Percentiles rank a stretch among this genome's conserved stretches.
These are phyloP conservation scores for Nematolebias whitei DNA, from an alignment of 2,113 vertebrate genomes.

Conservation along the genomic window DNA sequence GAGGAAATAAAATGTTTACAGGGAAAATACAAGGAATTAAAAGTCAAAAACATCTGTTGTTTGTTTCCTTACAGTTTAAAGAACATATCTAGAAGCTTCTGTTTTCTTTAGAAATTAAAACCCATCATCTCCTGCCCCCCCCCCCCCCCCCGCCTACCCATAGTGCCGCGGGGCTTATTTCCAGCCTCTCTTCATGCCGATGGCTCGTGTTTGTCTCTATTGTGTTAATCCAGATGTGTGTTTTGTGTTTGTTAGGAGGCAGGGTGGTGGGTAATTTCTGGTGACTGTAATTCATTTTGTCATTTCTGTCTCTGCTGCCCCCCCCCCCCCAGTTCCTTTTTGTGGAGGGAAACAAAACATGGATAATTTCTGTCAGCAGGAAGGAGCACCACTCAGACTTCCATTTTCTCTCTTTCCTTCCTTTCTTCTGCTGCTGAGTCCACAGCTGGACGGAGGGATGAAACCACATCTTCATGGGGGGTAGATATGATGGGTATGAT, in stretches of 20 bases:
- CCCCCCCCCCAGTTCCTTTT: neutral
- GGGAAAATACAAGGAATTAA: too few species aligned
- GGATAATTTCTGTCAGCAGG: constrained; percentile 1
- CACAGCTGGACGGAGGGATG: neutral
- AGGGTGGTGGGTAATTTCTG: neutral
- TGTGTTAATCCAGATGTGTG: constrained; percentile 10
- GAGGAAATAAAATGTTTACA: too few species aligned
- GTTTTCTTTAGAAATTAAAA: neutral
- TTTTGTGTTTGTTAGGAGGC: neutral
- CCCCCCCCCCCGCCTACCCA: neutral
- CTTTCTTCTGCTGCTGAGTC: neutral
- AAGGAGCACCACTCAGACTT: neutral
- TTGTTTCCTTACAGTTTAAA: too few species aligned
- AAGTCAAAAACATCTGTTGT: too few species aligned
- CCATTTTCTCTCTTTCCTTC: neutral
- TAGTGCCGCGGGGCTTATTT: neutral
- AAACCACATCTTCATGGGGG: constrained; percentile 8
- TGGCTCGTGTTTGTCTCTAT: neutral
- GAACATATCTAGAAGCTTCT: neutral
- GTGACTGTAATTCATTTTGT: constrained; percentile 24
- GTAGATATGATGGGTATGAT: neutral
- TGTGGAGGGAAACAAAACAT: neutral
- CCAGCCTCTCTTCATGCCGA: neutral
- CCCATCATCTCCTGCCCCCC: neutral
- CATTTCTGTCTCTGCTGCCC: neutral